Evolutionary conservation across 2,888 invertebrate genomes (phyloP).

Genomic region (Netelia inedita): DNA sequence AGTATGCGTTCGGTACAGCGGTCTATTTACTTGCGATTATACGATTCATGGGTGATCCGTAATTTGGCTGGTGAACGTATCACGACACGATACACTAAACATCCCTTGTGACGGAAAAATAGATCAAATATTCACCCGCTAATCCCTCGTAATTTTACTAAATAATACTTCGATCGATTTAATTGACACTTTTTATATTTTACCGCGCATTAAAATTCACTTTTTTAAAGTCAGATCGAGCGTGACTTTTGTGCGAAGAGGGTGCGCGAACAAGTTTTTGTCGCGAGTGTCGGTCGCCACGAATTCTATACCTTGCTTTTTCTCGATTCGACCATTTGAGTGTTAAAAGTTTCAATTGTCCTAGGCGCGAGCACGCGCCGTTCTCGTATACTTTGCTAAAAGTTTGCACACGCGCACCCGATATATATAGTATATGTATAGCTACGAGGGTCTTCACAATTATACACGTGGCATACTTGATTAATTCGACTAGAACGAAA

Average conservation of each 20-base stretch:
- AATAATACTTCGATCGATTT: too few species aligned
- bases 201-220: too few species aligned
- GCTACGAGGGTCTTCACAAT: slow-evolving; percentile 38
- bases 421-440: neutral
- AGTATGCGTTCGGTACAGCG: slow-evolving; percentile 38
- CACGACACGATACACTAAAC: neutral
- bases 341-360: slow-evolving; percentile 33
- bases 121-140: neutral
- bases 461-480: slow-evolving; percentile 53
- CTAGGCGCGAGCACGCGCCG: neutral
- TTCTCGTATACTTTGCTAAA: neutral
- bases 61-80: slow-evolving; percentile 28
- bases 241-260: neutral
- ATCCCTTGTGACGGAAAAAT: neutral
- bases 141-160: neutral
- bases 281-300: neutral
- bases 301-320: neutral
- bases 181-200: too few species aligned
- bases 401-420: neutral
- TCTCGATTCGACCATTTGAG: neutral
- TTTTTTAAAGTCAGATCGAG: neutral
- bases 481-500: slow-evolving; percentile 58
- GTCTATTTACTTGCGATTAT: slow-evolving; percentile 46
- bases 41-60: slow-evolving; percentile 36
- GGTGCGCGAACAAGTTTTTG: too few species aligned